Percentiles rank a stretch among this genome's conserved stretches.
These are phyloP conservation scores for Nasonia giraulti DNA, from an alignment of 1,140 invertebrate genomes.

Conservation along the genomic window DNA sequence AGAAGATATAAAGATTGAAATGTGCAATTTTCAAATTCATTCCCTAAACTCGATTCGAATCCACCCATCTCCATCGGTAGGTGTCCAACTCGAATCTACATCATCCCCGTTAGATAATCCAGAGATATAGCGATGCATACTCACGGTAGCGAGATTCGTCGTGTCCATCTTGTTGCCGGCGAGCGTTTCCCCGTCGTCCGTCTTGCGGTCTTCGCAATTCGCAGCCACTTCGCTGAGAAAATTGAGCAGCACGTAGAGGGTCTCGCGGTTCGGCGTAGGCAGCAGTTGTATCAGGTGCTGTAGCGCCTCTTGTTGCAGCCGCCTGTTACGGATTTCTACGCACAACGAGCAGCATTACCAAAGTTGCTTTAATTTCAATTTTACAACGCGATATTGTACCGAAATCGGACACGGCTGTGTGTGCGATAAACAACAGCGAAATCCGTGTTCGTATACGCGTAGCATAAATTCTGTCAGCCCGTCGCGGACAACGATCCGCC, in stretches of 20 bases:
- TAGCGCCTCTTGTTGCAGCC: constrained; percentile 87
- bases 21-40: too few species aligned
- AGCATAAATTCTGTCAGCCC: not conserved
- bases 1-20: too few species aligned
- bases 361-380: too few species aligned
- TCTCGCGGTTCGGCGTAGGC: constrained; percentile 90
- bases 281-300: constrained; percentile 89
- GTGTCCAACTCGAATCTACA: too few species aligned
- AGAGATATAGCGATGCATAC: constrained; percentile 15
- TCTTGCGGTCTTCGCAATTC: constrained; percentile 81
- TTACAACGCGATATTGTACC: too few species aligned
- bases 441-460: not conserved
- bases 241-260: constrained; percentile 85
- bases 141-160: constrained; percentile 88
- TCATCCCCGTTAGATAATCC: too few species aligned
- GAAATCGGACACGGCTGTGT: too few species aligned
- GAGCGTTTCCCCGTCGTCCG: constrained; percentile 78
- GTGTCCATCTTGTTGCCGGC: constrained; percentile 95
- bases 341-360: not conserved
- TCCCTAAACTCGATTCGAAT: too few species aligned
- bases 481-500: not conserved
- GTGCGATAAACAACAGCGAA: too few species aligned
- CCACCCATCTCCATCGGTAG: too few species aligned
- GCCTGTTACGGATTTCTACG: constrained; percentile 86
- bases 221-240: constrained; percentile 88